Evolutionary conservation across 2,888 invertebrate species (phyloP).

Genomic region (Acanthopleura granulata): DNA sequence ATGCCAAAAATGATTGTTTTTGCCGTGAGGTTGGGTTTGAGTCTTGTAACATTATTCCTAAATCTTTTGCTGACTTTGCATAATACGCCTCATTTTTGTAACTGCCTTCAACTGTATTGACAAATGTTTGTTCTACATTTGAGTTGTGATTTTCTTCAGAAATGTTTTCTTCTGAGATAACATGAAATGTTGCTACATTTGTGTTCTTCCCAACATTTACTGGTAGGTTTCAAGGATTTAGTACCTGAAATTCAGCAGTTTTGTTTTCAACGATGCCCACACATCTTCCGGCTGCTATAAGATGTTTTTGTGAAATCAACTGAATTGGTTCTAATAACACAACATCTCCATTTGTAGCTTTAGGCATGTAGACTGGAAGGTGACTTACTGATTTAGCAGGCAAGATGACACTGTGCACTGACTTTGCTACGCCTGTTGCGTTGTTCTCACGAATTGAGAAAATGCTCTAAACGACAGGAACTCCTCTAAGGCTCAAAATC

Average conservation of each 20-base stretch:
- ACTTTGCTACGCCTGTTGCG: background rate
- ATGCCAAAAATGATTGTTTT: slow-evolving; percentile 11
- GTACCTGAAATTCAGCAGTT: background rate
- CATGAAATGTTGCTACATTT: background rate
- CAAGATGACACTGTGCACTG: background rate
- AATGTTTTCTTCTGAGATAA: background rate
- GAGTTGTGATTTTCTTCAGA: background rate
- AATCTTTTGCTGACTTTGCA: background rate
- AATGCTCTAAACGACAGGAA: background rate
- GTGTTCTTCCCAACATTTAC: background rate
- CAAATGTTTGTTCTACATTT: too few species aligned
- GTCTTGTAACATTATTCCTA: background rate
- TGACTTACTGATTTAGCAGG: background rate
- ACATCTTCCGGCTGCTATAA: background rate
- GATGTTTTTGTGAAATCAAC: background rate
- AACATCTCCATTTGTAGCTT: background rate
- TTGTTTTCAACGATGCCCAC: background rate
- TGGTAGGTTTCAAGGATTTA: background rate
- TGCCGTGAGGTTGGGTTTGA: background rate
- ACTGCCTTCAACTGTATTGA: too few species aligned
- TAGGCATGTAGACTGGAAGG: background rate
- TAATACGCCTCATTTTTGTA: background rate
- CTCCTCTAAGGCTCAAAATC: too few species aligned
- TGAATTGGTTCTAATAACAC: slow-evolving; percentile 3
- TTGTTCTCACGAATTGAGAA: background rate